phyloP scores from a whole-genome alignment of 2,113 vertebrate species.

The Melierax canorus region DNA sequence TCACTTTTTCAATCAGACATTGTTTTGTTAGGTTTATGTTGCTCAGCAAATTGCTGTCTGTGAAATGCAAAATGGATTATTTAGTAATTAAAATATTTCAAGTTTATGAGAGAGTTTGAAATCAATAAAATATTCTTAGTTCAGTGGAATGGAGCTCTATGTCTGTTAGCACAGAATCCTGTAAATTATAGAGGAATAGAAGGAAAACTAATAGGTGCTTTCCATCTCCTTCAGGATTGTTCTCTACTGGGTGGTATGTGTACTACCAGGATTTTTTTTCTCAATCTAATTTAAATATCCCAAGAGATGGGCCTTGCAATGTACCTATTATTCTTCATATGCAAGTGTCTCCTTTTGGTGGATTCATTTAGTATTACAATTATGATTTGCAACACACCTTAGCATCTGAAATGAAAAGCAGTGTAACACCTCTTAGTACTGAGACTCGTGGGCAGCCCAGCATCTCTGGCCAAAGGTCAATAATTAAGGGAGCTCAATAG shows the following conservation, averaged over 20 bases:
- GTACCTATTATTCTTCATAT: background rate
- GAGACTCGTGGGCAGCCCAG: background rate
- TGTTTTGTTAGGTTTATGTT: background rate
- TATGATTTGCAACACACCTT: background rate
- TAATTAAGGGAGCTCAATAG: background rate
- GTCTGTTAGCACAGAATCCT: background rate
- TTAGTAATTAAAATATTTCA: constrained; percentile 51
- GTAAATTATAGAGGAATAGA: background rate
- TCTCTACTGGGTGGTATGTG: background rate
- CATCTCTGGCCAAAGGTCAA: background rate
- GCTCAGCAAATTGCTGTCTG: background rate
- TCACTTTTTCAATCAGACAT: background rate
- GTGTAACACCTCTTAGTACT: background rate
- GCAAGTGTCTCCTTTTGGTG: background rate
- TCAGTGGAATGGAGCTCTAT: background rate
- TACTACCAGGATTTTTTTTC: background rate
- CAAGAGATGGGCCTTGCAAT: background rate
- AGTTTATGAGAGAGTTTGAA: constrained; percentile 16
- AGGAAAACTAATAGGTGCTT: background rate
- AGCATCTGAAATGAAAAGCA: background rate
- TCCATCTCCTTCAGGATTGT: background rate
- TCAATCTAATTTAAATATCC: background rate
- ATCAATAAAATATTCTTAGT: constrained; percentile 14
- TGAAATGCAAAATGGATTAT: constrained; percentile 35
- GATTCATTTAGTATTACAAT: background rate